Percentiles rank a stretch among this genome's conserved stretches.
These are phyloP conservation scores for Yponomeuta cagnagella DNA, from an alignment of 2,888 invertebrate genomes.

Conservation along the genomic window DNA sequence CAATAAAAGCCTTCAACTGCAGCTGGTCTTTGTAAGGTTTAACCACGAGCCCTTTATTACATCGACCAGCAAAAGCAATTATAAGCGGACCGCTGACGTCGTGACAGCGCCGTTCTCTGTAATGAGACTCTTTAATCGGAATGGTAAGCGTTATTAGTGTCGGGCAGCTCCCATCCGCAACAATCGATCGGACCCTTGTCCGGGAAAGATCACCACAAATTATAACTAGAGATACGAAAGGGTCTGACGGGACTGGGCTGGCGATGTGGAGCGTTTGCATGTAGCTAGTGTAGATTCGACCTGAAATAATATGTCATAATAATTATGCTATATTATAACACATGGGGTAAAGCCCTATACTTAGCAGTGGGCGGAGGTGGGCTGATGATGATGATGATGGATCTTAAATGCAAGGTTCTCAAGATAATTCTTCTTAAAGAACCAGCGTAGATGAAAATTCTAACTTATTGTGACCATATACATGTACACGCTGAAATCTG, in stretches of 20 bases:
- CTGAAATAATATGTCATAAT: too few species aligned
- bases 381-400: too few species aligned
- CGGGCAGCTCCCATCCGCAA: neutral
- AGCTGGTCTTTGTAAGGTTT: neutral
- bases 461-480: too few species aligned
- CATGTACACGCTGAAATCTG: too few species aligned
- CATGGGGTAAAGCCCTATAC: too few species aligned
- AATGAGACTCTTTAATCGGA: neutral
- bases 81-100: neutral
- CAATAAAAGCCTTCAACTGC: neutral
- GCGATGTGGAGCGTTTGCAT: neutral
- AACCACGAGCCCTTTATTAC: neutral
- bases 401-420: too few species aligned
- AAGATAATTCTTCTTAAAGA: too few species aligned
- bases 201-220: neutral
- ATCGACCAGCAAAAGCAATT: neutral
- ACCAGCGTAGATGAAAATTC: too few species aligned
- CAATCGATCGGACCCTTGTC: neutral
- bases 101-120: neutral
- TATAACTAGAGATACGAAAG: neutral
- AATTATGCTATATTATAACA: too few species aligned
- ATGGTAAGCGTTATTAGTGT: neutral
- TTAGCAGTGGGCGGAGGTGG: too few species aligned
- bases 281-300: neutral
- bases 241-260: neutral